Evolutionary conservation across 1,140 invertebrate genomes (phyloP).

Genomic region (Contarinia nasturtii): DNA sequence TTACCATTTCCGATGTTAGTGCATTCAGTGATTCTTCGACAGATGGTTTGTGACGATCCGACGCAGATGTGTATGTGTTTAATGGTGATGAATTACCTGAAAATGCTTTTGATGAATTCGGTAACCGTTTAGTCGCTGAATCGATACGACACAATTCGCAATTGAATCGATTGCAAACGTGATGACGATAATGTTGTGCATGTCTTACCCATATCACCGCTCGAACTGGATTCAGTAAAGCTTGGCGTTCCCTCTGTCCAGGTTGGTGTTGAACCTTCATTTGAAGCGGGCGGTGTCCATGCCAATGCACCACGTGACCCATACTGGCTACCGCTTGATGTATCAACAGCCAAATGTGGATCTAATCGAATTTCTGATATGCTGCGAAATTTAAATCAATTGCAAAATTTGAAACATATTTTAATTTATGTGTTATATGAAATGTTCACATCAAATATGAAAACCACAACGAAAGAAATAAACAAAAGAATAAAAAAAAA

Average conservation of each 20-base stretch:
- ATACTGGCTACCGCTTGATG: slow-evolving; percentile 19
- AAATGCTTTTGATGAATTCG: slow-evolving; percentile 8
- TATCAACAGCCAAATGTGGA: slow-evolving; percentile 21
- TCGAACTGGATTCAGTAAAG: slow-evolving; percentile 89
- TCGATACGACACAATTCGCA: not conserved
- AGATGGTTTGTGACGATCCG: slow-evolving; percentile 30
- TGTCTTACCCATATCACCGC: slow-evolving; percentile 41
- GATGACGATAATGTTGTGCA: not conserved
- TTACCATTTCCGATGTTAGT: slow-evolving; percentile 63
- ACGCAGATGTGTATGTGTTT: slow-evolving; percentile 16
- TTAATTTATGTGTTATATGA: not conserved
- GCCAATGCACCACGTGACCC: slow-evolving; percentile 21
- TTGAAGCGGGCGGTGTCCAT: slow-evolving; percentile 74
- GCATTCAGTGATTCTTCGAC: slow-evolving; percentile 52
- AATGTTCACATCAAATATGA: too few relatives aligned
- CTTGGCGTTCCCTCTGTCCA: slow-evolving; percentile 96
- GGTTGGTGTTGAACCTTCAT: slow-evolving; percentile 86
- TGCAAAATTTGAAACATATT: not conserved
- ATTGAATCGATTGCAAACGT: slow-evolving; percentile 3
- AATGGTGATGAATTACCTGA: slow-evolving; percentile 24
- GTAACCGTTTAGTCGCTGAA: slow-evolving; percentile 7
- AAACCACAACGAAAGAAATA: too few relatives aligned
- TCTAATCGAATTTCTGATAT: slow-evolving; percentile 24
- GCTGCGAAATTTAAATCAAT: slow-evolving; percentile 8
- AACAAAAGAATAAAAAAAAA: not conserved